Base-by-base conservation (phyloP, 2,797 vertebrate genomes). In the Mormyrus proboscirostris region DNA sequence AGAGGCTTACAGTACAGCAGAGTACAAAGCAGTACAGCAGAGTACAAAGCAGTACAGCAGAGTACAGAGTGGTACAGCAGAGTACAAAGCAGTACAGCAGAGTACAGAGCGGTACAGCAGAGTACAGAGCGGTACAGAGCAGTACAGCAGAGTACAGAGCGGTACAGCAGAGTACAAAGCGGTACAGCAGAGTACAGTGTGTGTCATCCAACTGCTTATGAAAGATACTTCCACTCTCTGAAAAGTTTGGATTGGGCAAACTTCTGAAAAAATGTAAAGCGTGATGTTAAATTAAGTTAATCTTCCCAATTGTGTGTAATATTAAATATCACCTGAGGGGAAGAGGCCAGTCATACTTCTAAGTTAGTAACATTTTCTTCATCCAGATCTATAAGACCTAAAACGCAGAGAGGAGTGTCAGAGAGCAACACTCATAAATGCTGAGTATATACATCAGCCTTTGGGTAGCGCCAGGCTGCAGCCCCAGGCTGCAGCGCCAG, bases 311-410 rank as follows among this genome's bases (percentile, higher is more conserved):
- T 33, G 12, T 57, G 29, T 55, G 22, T 33, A 86, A 14, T 86
- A 65, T 59, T 47, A 73, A 88, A 90, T 65, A 50, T 25, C 38
- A 59, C 86, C 62, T 22, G 41, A 41, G 38, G 25, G 41, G 89
- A 38, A 83, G 53, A 88, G 53, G 53, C 16, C 51, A 82, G 59
- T 83, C 38, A 86, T 51, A 55, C 22, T 57, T 86, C 25, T 25
- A 87, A 82, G 33, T 82, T 47, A 59, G n/a, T 73, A 89, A 89
- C 6, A 10, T 88, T 88, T 87, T 88, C 53, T 49, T 90, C 86
- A 86, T 73, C 90, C 89, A 95, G 96, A 94, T 97, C 96, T 97
- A 96, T 96, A 94, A 96, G 96, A 97, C 95, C 96, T 95, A 96
- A 94, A 92, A 93, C 91, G 93, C 90, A 91, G 92, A 93, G 88